phyloP scores from a whole-genome alignment of 2,797 vertebrate species.

The Squalus acanthias region DNA sequence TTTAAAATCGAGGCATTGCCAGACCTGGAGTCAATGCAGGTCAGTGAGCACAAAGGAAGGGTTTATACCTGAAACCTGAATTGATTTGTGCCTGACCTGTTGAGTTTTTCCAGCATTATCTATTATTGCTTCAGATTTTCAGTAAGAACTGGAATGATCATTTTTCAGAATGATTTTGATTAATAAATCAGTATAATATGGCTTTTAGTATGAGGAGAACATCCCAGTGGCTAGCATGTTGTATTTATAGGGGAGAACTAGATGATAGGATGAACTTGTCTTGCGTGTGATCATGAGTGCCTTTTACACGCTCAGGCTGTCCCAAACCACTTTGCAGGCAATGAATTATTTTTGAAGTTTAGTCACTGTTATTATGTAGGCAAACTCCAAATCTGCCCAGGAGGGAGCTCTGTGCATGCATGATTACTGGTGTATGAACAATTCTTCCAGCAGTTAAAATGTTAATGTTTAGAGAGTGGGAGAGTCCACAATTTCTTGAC shows the following conservation, averaged over 20 bases:
- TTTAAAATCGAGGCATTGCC: too few relatives aligned
- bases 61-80: not conserved
- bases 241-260: not conserved
- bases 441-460: not conserved
- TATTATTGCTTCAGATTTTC: not conserved
- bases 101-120: not conserved
- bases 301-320: not conserved
- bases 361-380: not conserved
- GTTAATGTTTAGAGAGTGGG: not conserved
- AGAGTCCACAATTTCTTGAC: not conserved
- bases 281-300: not conserved
- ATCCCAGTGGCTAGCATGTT: not conserved
- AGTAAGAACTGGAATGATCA: not conserved
- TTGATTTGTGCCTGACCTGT: not conserved
- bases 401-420: not conserved
- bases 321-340: not conserved
- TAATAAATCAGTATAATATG: not conserved
- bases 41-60: not conserved
- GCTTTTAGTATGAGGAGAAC: not conserved
- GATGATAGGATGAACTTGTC: not conserved
- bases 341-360: not conserved
- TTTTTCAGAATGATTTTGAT: not conserved
- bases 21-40: not conserved
- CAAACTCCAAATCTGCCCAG: not conserved
- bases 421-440: not conserved